Evolutionary conservation across 2,888 invertebrate species (phyloP), one percentile per base, ranked within the genome.

Genomic region (Drosophila prolongata): DNA sequence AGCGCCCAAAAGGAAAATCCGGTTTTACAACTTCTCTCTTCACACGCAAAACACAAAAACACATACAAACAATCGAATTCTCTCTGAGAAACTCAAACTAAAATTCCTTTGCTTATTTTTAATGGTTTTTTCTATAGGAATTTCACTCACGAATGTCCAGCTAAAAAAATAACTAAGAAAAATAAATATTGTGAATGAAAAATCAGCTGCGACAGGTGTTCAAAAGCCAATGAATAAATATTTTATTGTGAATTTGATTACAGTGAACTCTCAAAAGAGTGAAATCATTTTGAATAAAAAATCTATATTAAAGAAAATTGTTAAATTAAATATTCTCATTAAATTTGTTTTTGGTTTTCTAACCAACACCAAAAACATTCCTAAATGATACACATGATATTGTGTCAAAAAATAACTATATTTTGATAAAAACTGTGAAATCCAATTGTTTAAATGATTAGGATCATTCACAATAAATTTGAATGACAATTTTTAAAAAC

Each of bases 1-100:
- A 71, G 86, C 72, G 78, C 83, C 83, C 80, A 87, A 85, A 87
- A 81, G 79, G 85, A 84, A 88, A 88, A 89, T 90, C 88, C 88
- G 88, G 88, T 89, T 90, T 90, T 82, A 87, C 88, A 84, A 88
- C 88, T 89, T 83, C 80, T 83, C 64, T 57, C 54, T 49, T 35
- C 16, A 49, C 49, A 49, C 47, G 34, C 47, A 1, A 14, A 47
- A 30, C 30, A 34, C 49, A 49, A 34, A 34, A 16, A 47, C 4
- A 11, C 49, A 24, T 24, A 49, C 49, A 35, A 16, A 13, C 49
- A 19, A 35, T 35, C 35, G 35, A 35, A 49, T 49, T 49, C 49
- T 49, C 58, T 57, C 40, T 34, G 58, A 58, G 64, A 30, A 30
- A 37, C 64, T 61, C 46, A 37, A 19, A 30, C 62, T 47, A 47